These are phyloP conservation scores for Whitmania pigra DNA, from an alignment of 1,140 invertebrate species.

Conservation along the genomic window DNA sequence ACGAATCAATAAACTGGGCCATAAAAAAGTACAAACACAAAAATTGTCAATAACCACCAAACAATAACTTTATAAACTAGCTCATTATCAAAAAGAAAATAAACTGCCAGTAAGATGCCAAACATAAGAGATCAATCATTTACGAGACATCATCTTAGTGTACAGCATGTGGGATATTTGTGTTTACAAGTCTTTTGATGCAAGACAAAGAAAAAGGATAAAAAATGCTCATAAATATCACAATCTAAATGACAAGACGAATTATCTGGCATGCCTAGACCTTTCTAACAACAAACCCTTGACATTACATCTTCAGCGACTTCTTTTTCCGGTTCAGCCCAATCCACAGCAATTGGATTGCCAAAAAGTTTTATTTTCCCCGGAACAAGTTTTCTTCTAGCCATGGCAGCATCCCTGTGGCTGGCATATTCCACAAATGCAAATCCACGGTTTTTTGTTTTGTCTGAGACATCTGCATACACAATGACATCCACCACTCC, in stretches of 20 bases:
- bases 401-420: conserved; percentile 93
- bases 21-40: too few species aligned
- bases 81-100: too few species aligned
- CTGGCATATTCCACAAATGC: conserved; percentile 99
- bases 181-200: too few species aligned
- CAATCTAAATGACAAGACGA: background rate
- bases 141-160: too few species aligned
- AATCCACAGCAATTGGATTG: conserved; percentile 98
- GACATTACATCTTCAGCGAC: conserved; percentile 73
- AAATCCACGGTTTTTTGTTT: conserved; percentile 94
- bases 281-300: conserved; percentile 43
- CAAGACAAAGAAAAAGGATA: background rate
- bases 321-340: conserved; percentile 98
- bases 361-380: conserved; percentile 59
- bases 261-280: background rate
- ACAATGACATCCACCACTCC: conserved; percentile 95
- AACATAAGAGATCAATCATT: too few species aligned
- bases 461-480: conserved; percentile 93
- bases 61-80: too few species aligned
- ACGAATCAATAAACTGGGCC: too few species aligned
- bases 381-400: conserved; percentile 66
- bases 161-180: too few species aligned
- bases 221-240: background rate
- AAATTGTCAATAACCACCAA: too few species aligned
- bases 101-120: too few species aligned